Percentiles rank a stretch among this genome's conserved stretches.
These are phyloP conservation scores for Phymastichus coffea DNA, from an alignment of 1,140 invertebrate species.

Conservation along the genomic window DNA sequence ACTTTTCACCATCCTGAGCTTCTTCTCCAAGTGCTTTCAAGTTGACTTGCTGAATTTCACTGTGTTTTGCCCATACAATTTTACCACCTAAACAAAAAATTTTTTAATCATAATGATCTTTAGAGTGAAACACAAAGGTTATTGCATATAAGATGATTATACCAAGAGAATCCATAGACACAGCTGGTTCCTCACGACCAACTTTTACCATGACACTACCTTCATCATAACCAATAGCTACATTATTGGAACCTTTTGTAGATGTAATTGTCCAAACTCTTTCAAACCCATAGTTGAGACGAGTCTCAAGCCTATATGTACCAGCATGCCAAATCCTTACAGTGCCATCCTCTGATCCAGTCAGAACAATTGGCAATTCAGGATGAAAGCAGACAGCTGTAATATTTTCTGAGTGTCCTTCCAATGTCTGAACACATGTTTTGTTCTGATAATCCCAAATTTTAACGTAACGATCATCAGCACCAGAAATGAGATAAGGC, in stretches of 20 bases:
- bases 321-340: slow-evolving; percentile 98
- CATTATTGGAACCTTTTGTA: slow-evolving; percentile 93
- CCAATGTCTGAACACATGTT: slow-evolving; percentile 97
- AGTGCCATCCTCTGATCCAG: slow-evolving; percentile 94
- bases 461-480: slow-evolving; percentile 95
- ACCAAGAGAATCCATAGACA: slow-evolving; percentile 93
- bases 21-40: slow-evolving; percentile 80
- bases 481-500: slow-evolving; percentile 98
- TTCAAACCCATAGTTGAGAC: slow-evolving; percentile 97
- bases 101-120: not conserved
- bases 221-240: slow-evolving; percentile 97
- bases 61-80: slow-evolving; percentile 98
- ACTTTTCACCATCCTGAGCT: slow-evolving; percentile 60
- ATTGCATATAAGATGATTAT: not conserved
- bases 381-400: slow-evolving; percentile 94
- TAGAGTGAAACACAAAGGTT: not conserved
- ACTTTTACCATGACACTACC: slow-evolving; percentile 97
- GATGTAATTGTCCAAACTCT: slow-evolving; percentile 97
- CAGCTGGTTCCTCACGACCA: slow-evolving; percentile 96
- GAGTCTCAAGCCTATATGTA: slow-evolving; percentile 94
- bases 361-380: slow-evolving; percentile 94
- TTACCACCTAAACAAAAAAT: slow-evolving; percentile 73
- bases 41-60: slow-evolving; percentile 97
- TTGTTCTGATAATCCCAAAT: slow-evolving; percentile 99
- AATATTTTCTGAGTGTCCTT: slow-evolving; percentile 96